Evolutionary conservation across 2,888 invertebrate genomes (phyloP).

Genomic region (Germaria angustata): DNA sequence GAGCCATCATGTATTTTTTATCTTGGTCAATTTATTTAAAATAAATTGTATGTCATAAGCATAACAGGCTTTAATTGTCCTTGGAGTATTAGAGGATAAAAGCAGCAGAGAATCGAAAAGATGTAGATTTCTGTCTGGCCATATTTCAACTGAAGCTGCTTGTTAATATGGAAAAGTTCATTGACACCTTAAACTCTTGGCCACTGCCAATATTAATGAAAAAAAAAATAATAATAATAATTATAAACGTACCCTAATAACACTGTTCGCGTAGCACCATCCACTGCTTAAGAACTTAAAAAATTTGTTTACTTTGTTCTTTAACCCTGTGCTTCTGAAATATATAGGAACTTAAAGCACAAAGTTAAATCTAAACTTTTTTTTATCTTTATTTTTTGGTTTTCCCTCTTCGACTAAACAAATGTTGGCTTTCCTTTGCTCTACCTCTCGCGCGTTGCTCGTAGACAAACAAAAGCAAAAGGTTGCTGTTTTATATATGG

Average conservation of each 20-base stretch:
- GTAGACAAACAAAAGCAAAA: constrained; percentile 51
- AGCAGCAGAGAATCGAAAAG: not conserved
- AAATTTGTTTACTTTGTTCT: constrained; percentile 32
- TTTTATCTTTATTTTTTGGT: constrained; percentile 12
- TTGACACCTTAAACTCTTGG: not conserved
- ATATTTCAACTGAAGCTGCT: not conserved
- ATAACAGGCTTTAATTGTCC: not conserved
- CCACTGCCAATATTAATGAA: not conserved
- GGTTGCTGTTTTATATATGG: constrained; percentile 28
- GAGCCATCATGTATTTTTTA: no score
- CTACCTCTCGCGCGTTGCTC: constrained; percentile 3
- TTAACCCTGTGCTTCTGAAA: constrained; percentile 52
- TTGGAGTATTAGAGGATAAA: not conserved
- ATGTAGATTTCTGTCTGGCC: not conserved
- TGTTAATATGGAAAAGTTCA: not conserved
- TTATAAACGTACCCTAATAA: not conserved
- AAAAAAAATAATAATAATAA: not conserved
- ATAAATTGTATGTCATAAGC: not conserved
- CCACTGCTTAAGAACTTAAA: not conserved
- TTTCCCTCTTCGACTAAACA: constrained; percentile 27
- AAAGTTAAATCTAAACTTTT: constrained; percentile 57
- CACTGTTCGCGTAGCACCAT: not conserved
- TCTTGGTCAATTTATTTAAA: not conserved
- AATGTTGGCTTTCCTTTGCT: constrained; percentile 32
- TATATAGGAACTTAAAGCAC: constrained; percentile 31